A percentile compares a stretch with the other conserved stretches of the same genome.
phyloP scores from a whole-genome alignment of 2,797 vertebrate species.

The Craterocephalus amniculus region DNA sequence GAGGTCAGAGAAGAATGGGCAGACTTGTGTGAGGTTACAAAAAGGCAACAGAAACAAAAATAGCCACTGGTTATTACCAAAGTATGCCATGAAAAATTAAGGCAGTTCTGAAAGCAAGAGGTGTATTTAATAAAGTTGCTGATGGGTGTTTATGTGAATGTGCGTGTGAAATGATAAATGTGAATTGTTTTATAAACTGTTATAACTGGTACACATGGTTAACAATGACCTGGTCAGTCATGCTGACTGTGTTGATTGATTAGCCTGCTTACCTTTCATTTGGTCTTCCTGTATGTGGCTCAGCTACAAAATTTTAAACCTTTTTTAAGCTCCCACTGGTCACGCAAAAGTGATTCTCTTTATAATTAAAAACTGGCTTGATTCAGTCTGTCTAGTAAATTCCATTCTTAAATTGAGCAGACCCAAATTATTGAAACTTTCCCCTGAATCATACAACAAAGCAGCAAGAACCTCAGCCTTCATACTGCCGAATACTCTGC shows the following conservation, averaged over 20 bases:
- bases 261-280: background rate
- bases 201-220: background rate
- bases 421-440: background rate
- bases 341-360: background rate
- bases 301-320: background rate
- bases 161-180: background rate
- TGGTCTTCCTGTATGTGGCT: background rate
- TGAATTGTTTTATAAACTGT: background rate
- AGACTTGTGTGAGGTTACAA: background rate
- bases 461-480: background rate
- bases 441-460: background rate
- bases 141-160: background rate
- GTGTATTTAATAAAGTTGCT: background rate
- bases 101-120: background rate
- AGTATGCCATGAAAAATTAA: background rate
- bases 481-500: conserved; percentile 9
- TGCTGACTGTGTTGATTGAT: background rate
- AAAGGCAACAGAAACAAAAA: background rate
- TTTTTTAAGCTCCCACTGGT: background rate
- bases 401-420: background rate
- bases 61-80: background rate
- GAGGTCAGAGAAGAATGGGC: background rate
- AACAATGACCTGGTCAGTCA: background rate
- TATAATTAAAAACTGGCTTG: background rate
- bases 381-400: background rate